Base-by-base conservation (phyloP, 2,113 vertebrate species). In the Bucco capensis region DNA sequence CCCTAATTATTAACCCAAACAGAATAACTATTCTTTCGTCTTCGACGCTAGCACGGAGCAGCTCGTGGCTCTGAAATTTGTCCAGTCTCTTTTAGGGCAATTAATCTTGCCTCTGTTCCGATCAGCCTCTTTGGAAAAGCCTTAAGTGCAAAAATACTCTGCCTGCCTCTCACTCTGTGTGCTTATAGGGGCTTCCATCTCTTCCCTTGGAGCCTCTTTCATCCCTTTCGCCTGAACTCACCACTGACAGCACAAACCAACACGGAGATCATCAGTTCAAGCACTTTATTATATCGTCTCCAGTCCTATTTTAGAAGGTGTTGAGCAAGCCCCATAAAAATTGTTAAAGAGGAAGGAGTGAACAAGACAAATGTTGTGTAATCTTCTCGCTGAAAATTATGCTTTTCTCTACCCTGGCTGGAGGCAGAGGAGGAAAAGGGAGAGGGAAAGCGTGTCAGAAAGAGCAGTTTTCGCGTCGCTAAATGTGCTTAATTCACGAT, bases 321-420 rank as follows among this genome's bases (percentile, higher is more conserved):
- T 96, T 95, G 92, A 96, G 86, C 90, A 96, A 96, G 88, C 85
- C 83, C 95, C 91, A 90, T 89, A 94, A 94, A 95, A 94, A 93
- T 93, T 93, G 91, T 86, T 92, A 89, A 94, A 96, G 94, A 92
- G 91, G 79, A 94, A 95, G 92, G 93, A 92, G 90, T 58, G 91
- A 93, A 94, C 71, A 85, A 95, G 92, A 94, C 78, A 78, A 94
- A 94, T 47, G 85, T 93, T 93, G 92, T 93, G 83, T 83, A 96
- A 95, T 35, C 75, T 4, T 6, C 73, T 57, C 14, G 33, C 86
- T 88, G 86, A 88, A 92, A 94, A 95, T 91, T 86, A 84, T 64
- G 92, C 69, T 66, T 79, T 66, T 67, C 86, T 94, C 73, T 92
- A 83, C 80, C 76, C 46, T 71, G 70, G 86, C 46, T 92, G 93